phyloP scores from a whole-genome alignment of 1,140 invertebrate species.

The Pollicipes pollicipes region DNA sequence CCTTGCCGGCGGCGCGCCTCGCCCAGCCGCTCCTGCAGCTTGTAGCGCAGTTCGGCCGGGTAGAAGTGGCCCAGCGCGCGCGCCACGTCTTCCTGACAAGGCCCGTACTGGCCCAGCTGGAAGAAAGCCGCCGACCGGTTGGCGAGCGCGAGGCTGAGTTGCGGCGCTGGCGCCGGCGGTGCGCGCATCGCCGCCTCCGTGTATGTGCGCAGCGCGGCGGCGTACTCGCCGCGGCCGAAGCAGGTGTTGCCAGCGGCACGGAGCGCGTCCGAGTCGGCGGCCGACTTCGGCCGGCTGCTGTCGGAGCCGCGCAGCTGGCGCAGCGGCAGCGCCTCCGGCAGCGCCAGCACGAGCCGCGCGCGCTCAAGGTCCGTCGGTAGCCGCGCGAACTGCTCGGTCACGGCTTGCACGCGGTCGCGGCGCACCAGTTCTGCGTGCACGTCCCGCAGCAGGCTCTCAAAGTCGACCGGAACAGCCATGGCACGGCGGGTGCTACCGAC shows the following conservation, averaged over 20 bases:
- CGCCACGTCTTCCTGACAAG: not conserved
- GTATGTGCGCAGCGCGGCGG: not conserved
- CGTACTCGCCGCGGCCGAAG: not conserved
- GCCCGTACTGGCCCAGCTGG: not conserved
- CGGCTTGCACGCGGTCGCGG: not conserved
- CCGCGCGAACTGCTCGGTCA: not conserved
- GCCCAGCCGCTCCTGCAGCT: not conserved
- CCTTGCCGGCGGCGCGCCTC: not conserved
- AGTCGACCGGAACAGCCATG: not conserved
- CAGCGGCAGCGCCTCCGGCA: not conserved
- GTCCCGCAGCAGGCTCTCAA: not conserved
- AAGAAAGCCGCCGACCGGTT: not conserved
- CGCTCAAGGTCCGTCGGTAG: not conserved
- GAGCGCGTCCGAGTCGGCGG: not conserved
- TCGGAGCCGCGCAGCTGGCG: not conserved
- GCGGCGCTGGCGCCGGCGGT: no score
- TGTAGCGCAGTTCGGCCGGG: not conserved
- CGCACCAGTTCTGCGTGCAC: not conserved
- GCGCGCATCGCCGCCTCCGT: not conserved
- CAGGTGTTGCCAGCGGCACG: not conserved
- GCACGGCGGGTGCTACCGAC: no score
- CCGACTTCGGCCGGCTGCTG: not conserved
- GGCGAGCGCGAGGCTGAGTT: not conserved
- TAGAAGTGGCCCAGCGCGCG: not conserved
- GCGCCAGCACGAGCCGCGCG: not conserved